Evolutionary conservation across 1,140 invertebrate genomes (phyloP).

Genomic region (Sinonovacula constricta): DNA sequence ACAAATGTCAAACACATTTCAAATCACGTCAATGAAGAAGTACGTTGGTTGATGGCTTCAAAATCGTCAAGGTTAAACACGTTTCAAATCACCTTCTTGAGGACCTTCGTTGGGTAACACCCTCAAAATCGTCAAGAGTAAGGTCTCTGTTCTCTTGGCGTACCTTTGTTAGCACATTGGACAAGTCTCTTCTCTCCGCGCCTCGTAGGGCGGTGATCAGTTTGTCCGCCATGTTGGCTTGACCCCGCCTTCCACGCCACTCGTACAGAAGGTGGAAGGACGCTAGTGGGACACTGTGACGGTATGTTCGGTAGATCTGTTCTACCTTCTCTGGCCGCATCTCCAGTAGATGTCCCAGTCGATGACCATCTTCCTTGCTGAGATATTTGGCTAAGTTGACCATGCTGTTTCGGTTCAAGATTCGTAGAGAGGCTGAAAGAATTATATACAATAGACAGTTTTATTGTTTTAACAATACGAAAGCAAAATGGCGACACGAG

Average conservation of each 20-base stretch:
- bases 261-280: conserved; percentile 46
- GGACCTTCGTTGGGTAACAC: background rate
- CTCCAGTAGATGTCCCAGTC: conserved; percentile 26
- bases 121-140: conserved; percentile 27
- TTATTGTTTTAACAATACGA: too few species aligned
- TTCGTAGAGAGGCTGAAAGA: conserved; percentile 44
- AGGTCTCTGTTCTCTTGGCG: conserved; percentile 33
- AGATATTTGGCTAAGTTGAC: conserved; percentile 46
- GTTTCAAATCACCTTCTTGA: too few species aligned
- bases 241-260: conserved; percentile 36
- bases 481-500: too few species aligned
- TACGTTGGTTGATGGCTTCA: too few species aligned
- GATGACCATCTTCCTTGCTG: conserved; percentile 29
- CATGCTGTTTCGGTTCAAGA: conserved; percentile 45
- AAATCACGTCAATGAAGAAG: too few species aligned
- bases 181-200: conserved; percentile 27
- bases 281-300: conserved; percentile 34
- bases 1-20: too few species aligned
- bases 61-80: too few species aligned
- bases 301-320: conserved; percentile 41
- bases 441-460: too few species aligned
- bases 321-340: conserved; percentile 41
- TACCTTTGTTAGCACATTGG: conserved; percentile 27
- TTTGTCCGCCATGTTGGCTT: conserved; percentile 26
- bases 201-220: conserved; percentile 28